Conservation (phyloP, 1,140 invertebrate genomes). For the Drosophila novamexicana region DNA sequence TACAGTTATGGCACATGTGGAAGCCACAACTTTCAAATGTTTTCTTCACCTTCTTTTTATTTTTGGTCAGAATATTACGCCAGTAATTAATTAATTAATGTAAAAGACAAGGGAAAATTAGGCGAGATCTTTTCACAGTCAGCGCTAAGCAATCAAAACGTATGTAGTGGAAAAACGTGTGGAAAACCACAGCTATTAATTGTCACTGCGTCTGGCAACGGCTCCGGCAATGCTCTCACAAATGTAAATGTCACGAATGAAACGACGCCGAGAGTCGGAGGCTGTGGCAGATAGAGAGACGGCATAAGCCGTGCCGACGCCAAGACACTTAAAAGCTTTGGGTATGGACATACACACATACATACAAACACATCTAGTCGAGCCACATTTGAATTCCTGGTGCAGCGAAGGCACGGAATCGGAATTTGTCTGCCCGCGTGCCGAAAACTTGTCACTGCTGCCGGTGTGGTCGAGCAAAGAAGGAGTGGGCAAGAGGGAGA, state of each 20-base stretch:
- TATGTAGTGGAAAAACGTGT: too few species aligned
- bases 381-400: conserved; percentile 63
- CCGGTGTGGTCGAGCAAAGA: conserved; percentile 46
- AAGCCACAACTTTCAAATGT: conserved; percentile 45
- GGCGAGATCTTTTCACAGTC: conserved; percentile 77
- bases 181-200: conserved; percentile 79
- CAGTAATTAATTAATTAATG: conserved; percentile 74
- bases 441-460: conserved; percentile 79
- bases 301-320: conserved; percentile 75
- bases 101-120: conserved; percentile 61
- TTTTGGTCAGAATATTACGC: conserved; percentile 40
- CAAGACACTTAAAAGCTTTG: conserved; percentile 83
- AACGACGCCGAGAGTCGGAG: conserved; percentile 7
- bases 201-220: conserved; percentile 29
- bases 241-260: conserved; percentile 70
- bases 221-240: conserved; percentile 54
- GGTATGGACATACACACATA: conserved; percentile 34
- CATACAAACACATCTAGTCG: conserved; percentile 7
- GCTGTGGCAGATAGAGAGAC: conserved; percentile 44
- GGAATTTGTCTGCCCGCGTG: conserved; percentile 82
- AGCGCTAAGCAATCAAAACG: conserved; percentile 40
- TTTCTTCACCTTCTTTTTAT: conserved; percentile 8
- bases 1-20: conserved; percentile 14
- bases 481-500: background rate
- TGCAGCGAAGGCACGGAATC: conserved; percentile 25